Base-by-base conservation (phyloP, 2,888 invertebrate genomes). In the Perizoma affinitatum region DNA sequence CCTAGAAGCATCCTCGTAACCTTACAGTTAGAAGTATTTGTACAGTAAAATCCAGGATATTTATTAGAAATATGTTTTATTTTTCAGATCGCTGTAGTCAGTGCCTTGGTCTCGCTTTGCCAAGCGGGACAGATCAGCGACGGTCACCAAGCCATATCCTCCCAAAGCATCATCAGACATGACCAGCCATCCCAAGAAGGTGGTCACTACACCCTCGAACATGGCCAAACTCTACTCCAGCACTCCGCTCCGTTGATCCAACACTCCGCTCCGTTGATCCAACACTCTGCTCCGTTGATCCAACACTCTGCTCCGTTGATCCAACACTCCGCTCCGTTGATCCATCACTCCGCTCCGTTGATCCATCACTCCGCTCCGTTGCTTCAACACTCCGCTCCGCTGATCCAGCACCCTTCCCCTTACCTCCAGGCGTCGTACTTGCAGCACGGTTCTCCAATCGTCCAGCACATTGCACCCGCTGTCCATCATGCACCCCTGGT, bases 91-190 rank as follows among this genome's bases (percentile, higher is more conserved):
- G 69, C 86, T 66, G 72, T 88, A 45, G 65, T 93, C 69, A 82
- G 86, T 72, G 79, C 83, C 50, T 62, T 93, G 42, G 76, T 93
- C 71, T 93, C 92, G 1, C 71, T 82, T 36, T 92, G 92, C 77
- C 89, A 89, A 60, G 93, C 91, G 3, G 93, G 89, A 38, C 59
- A 86, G 3, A 73, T 93, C 42, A 84, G 86, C 45, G 63, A 67
- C 0, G 57, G 58, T 10, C 79, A 87, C 5, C 84, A 86, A 44
- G 89, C 90, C 4, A 75, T 92, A 10, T 91, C 92, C 11, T 89
- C 90, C 8, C 91, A 91, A 58, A 91, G 86, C 76, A 87, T 92
- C 65, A 69, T 86, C 64, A 87, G 84, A 49, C 90, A 90, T 61
- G 86, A 89, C 66, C 84, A 90, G 62, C 80, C 84, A 0, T 69